These are phyloP conservation scores for Tringa solitaria DNA, from an alignment of 2,113 vertebrate genomes.

Conservation along the genomic window DNA sequence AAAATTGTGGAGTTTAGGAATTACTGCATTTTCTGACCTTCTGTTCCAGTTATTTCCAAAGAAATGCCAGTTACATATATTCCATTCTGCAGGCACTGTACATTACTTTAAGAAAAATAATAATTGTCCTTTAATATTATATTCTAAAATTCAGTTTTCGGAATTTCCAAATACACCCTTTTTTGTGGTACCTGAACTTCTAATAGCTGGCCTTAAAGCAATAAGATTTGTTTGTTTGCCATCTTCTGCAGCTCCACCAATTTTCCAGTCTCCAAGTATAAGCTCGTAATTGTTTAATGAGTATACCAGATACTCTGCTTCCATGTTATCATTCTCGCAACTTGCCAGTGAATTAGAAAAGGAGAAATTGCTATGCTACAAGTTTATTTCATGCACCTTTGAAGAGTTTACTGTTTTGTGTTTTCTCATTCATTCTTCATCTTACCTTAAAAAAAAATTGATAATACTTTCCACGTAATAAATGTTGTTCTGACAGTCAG, in stretches of 20 bases:
- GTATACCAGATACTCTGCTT: not conserved
- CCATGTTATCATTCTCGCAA: not conserved
- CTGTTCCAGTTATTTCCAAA: not conserved
- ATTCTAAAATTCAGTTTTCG: not conserved
- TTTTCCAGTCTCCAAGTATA: not conserved
- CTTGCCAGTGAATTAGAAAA: conserved; percentile 4
- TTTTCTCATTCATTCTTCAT: conserved; percentile 44
- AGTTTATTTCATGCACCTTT: conserved; percentile 52
- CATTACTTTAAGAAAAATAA: not conserved
- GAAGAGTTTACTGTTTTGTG: conserved; percentile 57
- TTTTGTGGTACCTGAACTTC: not conserved
- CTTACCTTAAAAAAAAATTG: conserved; percentile 62
- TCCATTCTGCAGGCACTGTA: not conserved
- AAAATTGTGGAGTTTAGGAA: not conserved
- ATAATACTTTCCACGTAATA: conserved; percentile 72
- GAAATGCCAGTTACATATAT: not conserved
- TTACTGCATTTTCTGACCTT: not conserved
- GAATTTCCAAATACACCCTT: not conserved
- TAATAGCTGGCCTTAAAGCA: not conserved
- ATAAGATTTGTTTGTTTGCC: not conserved
- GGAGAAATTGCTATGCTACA: conserved; percentile 1
- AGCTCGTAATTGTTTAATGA: not conserved
- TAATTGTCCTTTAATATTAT: not conserved
- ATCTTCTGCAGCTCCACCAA: not conserved
- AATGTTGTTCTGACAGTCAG: conserved; percentile 75